These are phyloP conservation scores for Hucho hucho DNA, from an alignment of 2,113 vertebrate species.

Conservation along the genomic window DNA sequence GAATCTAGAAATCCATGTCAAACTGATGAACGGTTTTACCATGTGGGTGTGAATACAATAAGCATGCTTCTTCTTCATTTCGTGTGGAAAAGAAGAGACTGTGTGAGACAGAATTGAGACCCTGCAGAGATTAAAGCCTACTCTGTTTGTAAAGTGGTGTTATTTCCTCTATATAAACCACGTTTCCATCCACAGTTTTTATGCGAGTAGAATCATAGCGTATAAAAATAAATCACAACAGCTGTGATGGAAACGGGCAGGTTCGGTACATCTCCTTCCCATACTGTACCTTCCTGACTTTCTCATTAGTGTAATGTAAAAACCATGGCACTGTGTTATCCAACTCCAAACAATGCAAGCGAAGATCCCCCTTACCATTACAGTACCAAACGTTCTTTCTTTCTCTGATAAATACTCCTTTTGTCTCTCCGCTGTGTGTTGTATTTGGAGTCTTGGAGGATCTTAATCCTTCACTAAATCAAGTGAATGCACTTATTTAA, in stretches of 20 bases:
- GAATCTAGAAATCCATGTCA: neutral
- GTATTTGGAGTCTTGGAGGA: constrained; percentile 20
- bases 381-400: constrained; percentile 11
- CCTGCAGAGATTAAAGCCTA: neutral
- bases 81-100: neutral
- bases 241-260: neutral
- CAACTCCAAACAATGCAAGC: neutral
- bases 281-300: constrained; percentile 6
- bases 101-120: neutral
- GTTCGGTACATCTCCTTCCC: constrained; percentile 5
- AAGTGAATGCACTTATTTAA: constrained; percentile 29
- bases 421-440: neutral
- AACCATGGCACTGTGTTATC: constrained; percentile 9
- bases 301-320: constrained; percentile 35
- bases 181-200: too few relatives aligned
- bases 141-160: too few relatives aligned
- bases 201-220: too few relatives aligned
- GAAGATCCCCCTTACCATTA: neutral
- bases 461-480: constrained; percentile 31
- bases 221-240: too few relatives aligned
- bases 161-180: too few relatives aligned
- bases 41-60: neutral
- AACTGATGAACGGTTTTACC: neutral
- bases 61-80: neutral
- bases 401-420: constrained; percentile 1